A percentile compares a stretch with the other conserved stretches of the same genome.
Conservation (phyloP, 1,140 invertebrate genomes). For the Nixonia krombeini region DNA sequence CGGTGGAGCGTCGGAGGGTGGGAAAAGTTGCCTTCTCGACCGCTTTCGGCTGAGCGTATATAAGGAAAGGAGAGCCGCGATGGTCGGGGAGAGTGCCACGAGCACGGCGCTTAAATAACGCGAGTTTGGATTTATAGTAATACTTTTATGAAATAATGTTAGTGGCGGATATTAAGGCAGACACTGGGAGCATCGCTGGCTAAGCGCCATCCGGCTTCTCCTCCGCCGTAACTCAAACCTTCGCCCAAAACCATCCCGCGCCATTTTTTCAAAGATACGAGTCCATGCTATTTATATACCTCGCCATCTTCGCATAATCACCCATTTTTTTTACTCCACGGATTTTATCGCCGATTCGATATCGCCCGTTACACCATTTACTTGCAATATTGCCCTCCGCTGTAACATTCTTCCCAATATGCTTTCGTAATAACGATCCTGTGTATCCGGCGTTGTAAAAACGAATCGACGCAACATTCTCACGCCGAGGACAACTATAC, state of each 20-base stretch:
- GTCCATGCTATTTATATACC: not conserved
- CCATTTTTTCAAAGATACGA: slow-evolving; percentile 33
- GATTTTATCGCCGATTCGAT: not conserved
- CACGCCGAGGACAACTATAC: too few species aligned
- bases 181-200: slow-evolving; percentile 60
- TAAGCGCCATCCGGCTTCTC: slow-evolving; percentile 58
- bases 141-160: slow-evolving; percentile 74
- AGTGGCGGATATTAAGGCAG: slow-evolving; percentile 70
- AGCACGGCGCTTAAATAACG: slow-evolving; percentile 69
- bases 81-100: slow-evolving; percentile 51
- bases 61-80: slow-evolving; percentile 32
- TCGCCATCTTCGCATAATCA: not conserved
- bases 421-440: too few species aligned
- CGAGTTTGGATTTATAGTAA: slow-evolving; percentile 72
- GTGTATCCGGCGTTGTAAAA: too few species aligned
- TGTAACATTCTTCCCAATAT: too few species aligned
- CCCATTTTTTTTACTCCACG: not conserved
- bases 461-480: too few species aligned
- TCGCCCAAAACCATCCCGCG: slow-evolving; percentile 33
- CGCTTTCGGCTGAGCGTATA: slow-evolving; percentile 35
- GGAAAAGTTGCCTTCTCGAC: slow-evolving; percentile 56
- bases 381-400: too few species aligned
- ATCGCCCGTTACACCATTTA: too few species aligned
- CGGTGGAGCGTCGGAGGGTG: slow-evolving; percentile 54
- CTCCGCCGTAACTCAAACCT: slow-evolving; percentile 48